Evolutionary conservation across 2,113 vertebrate genomes (phyloP).

Genomic region (Holacanthus passer): DNA sequence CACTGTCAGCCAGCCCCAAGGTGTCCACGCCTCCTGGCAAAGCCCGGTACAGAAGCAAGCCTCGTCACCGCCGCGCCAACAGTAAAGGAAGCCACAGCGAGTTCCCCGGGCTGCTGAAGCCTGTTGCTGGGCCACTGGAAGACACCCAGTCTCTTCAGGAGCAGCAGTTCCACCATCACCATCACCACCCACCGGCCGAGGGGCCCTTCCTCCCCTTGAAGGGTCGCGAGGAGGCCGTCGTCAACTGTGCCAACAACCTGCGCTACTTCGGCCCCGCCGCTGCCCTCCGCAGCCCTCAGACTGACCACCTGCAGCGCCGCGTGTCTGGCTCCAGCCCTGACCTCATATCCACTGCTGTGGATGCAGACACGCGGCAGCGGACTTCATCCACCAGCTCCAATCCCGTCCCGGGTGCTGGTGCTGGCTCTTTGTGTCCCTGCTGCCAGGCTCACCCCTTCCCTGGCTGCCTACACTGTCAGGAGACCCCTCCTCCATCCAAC

Average conservation of each 20-base stretch:
- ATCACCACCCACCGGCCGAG: constrained; percentile 70
- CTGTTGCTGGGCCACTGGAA: constrained; percentile 77
- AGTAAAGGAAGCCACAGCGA: constrained; percentile 96
- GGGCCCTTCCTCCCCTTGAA: constrained; percentile 78
- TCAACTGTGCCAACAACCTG: constrained; percentile 94
- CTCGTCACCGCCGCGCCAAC: constrained; percentile 94
- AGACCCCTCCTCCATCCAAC: constrained; percentile 72
- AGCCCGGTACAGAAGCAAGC: constrained; percentile 94
- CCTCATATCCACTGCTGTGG: constrained; percentile 91
- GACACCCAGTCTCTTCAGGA: constrained; percentile 81
- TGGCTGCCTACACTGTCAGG: constrained; percentile 88
- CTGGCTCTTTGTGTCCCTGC: constrained; percentile 84
- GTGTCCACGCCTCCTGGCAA: constrained; percentile 91
- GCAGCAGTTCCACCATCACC: constrained; percentile 74
- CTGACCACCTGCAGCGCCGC: constrained; percentile 91
- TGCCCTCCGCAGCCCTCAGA: constrained; percentile 94
- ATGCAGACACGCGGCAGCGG: constrained; percentile 86
- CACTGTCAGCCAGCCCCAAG: constrained; percentile 94
- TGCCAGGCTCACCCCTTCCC: constrained; percentile 88
- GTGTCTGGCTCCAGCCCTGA: constrained; percentile 93
- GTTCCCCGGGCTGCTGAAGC: constrained; percentile 89
- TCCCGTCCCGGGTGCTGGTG: constrained; percentile 46
- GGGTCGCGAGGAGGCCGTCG: constrained; percentile 89
- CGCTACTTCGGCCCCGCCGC: constrained; percentile 97
- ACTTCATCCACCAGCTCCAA: constrained; percentile 69